These are phyloP conservation scores for Drosophila leonis DNA, from an alignment of 2,888 invertebrate species.

Conservation along the genomic window DNA sequence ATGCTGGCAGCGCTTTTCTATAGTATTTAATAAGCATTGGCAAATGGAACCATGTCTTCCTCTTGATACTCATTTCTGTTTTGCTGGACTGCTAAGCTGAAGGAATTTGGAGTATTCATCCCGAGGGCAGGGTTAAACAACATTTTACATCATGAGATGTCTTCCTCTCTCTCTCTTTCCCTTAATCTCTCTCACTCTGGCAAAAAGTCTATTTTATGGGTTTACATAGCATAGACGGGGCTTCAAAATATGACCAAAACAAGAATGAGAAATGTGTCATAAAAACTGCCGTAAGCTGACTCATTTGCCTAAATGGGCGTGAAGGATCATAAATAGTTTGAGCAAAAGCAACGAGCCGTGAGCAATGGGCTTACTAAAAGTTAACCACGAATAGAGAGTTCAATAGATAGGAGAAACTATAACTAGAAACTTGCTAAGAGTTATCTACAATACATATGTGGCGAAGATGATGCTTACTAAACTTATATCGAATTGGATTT, in stretches of 20 bases:
- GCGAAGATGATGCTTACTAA: background rate
- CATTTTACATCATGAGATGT: constrained; percentile 35
- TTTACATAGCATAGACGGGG: constrained; percentile 46
- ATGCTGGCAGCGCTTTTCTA: constrained; percentile 56
- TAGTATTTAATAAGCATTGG: constrained; percentile 77
- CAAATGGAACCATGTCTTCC: constrained; percentile 27
- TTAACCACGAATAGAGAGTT: background rate
- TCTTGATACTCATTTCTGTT: constrained; percentile 1
- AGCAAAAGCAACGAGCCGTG: constrained; percentile 18
- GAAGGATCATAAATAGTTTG: constrained; percentile 41
- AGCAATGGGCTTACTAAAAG: constrained; percentile 16
- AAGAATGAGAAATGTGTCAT: constrained; percentile 51
- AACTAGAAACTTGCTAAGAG: background rate
- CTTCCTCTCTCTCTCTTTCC: background rate
- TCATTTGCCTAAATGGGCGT: constrained; percentile 56
- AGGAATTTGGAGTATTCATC: constrained; percentile 53
- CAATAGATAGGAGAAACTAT: background rate
- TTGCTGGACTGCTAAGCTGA: constrained; percentile 24
- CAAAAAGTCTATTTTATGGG: constrained; percentile 64
- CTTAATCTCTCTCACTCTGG: background rate
- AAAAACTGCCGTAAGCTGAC: constrained; percentile 54
- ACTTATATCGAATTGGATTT: background rate
- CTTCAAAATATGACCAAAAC: constrained; percentile 44
- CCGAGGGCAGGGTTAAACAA: constrained; percentile 29
- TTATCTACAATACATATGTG: background rate